These are phyloP conservation scores for Drosophila navojoa DNA, from an alignment of 1,140 invertebrate genomes.

Conservation along the genomic window DNA sequence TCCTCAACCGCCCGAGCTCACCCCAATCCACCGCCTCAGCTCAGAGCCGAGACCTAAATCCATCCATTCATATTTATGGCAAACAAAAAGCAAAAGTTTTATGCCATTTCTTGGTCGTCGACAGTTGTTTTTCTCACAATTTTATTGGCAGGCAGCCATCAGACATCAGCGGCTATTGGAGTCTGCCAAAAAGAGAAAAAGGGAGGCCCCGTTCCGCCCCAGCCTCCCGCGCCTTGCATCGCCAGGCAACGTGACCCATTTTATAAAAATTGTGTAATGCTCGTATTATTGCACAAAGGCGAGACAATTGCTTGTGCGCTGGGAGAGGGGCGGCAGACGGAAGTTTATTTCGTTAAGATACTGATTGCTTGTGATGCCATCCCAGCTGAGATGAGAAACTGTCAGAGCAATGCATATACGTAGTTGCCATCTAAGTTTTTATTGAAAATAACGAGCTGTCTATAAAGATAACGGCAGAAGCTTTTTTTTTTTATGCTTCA, in stretches of 20 bases:
- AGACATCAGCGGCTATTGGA: constrained; percentile 64
- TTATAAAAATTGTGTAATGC: constrained; percentile 64
- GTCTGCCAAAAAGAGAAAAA: constrained; percentile 16
- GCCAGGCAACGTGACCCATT: constrained; percentile 66
- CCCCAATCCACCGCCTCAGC: background rate
- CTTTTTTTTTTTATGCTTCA: background rate
- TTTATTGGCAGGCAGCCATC: constrained; percentile 73
- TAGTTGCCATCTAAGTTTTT: background rate
- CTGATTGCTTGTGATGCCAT: constrained; percentile 37
- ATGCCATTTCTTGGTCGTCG: constrained; percentile 67
- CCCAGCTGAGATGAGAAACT: constrained; percentile 6
- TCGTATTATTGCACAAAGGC: constrained; percentile 63
- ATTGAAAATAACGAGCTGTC: too few relatives aligned
- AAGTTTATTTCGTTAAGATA: constrained; percentile 37
- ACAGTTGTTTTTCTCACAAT: constrained; percentile 73
- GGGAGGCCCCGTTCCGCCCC: too few relatives aligned
- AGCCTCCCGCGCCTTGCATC: background rate
- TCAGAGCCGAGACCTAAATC: constrained; percentile 44
- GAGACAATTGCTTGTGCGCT: constrained; percentile 24
- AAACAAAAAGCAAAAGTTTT: constrained; percentile 75
- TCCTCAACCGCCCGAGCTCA: background rate
- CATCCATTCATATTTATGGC: constrained; percentile 75
- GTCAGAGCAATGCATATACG: constrained; percentile 1
- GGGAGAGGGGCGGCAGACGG: background rate
- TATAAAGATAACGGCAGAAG: background rate